phyloP scores from a whole-genome alignment of 2,888 invertebrate species.

The Nebria brevicollis region DNA sequence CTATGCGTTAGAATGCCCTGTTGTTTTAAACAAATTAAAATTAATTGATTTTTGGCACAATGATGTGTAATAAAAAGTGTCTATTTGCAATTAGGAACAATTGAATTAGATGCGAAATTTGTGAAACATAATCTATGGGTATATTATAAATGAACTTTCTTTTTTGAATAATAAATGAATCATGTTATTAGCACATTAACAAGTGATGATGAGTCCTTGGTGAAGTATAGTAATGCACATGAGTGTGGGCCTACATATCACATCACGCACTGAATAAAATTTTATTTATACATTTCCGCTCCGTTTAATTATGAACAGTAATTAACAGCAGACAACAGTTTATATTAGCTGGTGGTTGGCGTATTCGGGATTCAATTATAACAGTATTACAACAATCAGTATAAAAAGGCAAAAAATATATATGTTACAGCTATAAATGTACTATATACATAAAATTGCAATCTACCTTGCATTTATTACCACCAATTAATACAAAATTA shows the following conservation, averaged over 20 bases:
- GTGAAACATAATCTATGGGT: neutral
- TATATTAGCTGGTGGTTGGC: constrained; percentile 38
- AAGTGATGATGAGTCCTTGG: constrained; percentile 13
- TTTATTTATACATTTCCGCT: constrained; percentile 46
- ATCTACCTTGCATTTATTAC: neutral
- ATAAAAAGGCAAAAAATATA: neutral
- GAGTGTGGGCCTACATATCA: constrained; percentile 28
- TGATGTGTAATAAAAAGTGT: neutral
- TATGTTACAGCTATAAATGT: neutral
- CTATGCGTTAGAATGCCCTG: too few relatives aligned
- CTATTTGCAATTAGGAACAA: neutral
- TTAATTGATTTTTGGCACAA: too few relatives aligned
- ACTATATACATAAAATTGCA: neutral
- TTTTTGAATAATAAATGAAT: constrained; percentile 5
- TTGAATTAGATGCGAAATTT: neutral
- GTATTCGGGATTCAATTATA: constrained; percentile 34
- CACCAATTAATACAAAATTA: neutral
- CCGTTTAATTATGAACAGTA: constrained; percentile 46
- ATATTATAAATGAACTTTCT: neutral
- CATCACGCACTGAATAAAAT: constrained; percentile 45
- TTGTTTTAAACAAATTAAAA: too few relatives aligned
- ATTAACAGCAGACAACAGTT: constrained; percentile 44
- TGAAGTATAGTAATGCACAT: neutral
- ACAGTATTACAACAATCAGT: constrained; percentile 19
- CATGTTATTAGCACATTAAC: constrained; percentile 12